Conservation (phyloP, 2,113 vertebrate genomes). For the Embiotoca jacksoni region DNA sequence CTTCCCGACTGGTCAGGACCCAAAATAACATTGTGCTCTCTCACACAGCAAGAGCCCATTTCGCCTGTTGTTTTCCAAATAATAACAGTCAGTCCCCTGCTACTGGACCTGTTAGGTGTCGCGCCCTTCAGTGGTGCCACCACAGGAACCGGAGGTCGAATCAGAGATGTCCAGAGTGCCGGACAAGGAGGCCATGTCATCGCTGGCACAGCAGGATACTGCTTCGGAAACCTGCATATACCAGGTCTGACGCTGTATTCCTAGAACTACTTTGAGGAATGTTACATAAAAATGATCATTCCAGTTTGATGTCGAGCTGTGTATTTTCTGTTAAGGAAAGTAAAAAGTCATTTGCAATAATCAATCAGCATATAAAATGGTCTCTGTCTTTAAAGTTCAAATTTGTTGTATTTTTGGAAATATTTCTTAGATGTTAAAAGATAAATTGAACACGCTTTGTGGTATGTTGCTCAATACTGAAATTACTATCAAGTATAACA, state of each 20-base stretch:
- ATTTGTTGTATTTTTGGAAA: too few species aligned
- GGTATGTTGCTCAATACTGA: too few species aligned
- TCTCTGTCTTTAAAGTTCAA: too few species aligned
- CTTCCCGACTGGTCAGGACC: constrained; percentile 90
- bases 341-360: too few species aligned
- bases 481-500: too few species aligned
- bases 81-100: neutral
- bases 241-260: constrained; percentile 83
- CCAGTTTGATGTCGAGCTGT: too few species aligned
- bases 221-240: constrained; percentile 92
- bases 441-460: too few species aligned
- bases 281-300: too few species aligned
- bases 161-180: constrained; percentile 92
- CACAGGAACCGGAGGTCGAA: constrained; percentile 92
- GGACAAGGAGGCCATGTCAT: constrained; percentile 92
- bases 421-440: too few species aligned
- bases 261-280: too few species aligned
- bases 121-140: constrained; percentile 93
- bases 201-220: constrained; percentile 93
- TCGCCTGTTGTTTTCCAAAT: neutral
- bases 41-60: neutral
- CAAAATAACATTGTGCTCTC: neutral
- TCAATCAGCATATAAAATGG: too few species aligned
- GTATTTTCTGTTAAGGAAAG: too few species aligned
- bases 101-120: constrained; percentile 81